These are phyloP conservation scores for Phoeniculus purpureus DNA, from an alignment of 2,797 vertebrate species.

Conservation along the genomic window DNA sequence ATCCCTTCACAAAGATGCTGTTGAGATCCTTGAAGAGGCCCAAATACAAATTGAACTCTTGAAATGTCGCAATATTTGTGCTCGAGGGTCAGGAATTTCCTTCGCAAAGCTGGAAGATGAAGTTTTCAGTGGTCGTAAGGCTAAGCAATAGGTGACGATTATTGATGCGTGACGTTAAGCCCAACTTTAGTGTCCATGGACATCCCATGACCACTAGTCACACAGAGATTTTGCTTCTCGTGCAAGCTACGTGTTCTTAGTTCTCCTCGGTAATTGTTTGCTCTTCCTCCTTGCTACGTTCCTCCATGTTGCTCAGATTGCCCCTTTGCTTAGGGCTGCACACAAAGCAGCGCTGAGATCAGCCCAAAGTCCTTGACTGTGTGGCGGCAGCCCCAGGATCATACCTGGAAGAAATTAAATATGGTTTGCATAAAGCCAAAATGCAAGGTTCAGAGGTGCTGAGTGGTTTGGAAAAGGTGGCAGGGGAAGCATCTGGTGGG, in stretches of 20 bases:
- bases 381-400: background rate
- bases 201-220: accelerated
- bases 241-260: background rate
- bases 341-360: background rate
- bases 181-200: background rate
- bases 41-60: background rate
- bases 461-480: background rate
- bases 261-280: background rate
- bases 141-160: background rate
- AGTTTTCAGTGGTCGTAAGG: background rate
- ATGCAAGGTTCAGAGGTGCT: background rate
- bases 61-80: background rate
- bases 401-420: background rate
- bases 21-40: background rate
- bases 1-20: background rate
- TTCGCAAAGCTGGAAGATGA: background rate
- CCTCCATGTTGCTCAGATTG: background rate
- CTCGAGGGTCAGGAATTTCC: background rate
- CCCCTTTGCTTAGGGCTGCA: background rate
- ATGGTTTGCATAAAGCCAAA: background rate
- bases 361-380: background rate
- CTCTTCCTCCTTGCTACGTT: background rate
- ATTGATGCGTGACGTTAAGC: background rate
- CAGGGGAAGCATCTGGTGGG: background rate
- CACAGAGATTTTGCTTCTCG: background rate